These are phyloP conservation scores for Alectoris magna DNA, from an alignment of 2,797 vertebrate species.

Conservation along the genomic window DNA sequence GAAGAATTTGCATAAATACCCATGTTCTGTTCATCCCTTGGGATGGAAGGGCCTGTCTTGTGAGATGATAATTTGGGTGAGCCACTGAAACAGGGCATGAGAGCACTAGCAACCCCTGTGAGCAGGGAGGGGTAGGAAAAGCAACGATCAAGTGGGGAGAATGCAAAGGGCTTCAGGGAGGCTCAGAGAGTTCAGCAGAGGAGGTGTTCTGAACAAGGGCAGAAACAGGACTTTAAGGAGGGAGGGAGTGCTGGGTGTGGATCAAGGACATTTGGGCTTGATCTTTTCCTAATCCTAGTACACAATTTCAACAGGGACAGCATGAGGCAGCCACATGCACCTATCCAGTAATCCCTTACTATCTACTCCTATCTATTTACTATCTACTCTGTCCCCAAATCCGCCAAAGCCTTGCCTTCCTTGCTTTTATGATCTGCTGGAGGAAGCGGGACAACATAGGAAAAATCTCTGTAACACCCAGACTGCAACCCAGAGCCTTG, in stretches of 20 bases:
- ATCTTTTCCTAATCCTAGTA: not conserved
- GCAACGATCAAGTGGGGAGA: not conserved
- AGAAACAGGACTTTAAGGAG: not conserved
- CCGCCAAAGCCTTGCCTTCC: not conserved
- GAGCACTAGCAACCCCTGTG: not conserved
- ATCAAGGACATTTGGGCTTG: not conserved
- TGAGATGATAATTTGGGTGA: not conserved
- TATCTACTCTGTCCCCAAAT: not conserved
- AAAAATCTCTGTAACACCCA: not conserved
- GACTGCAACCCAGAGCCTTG: not conserved
- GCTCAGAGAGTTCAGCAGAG: not conserved
- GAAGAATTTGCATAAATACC: not conserved
- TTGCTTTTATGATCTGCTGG: not conserved
- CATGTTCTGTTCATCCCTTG: not conserved
- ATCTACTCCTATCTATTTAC: not conserved
- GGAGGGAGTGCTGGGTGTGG: not conserved
- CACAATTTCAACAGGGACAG: not conserved
- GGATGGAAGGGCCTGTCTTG: not conserved
- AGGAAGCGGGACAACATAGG: not conserved
- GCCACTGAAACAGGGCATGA: not conserved
- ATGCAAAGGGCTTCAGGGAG: not conserved
- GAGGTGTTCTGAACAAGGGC: not conserved
- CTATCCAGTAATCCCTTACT: not conserved
- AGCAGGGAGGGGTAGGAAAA: not conserved
- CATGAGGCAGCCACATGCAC: not conserved